Percentiles rank a stretch among this genome's conserved stretches.
phyloP scores from a whole-genome alignment of 2,797 vertebrate species.

The Hemitrygon akajei region DNA sequence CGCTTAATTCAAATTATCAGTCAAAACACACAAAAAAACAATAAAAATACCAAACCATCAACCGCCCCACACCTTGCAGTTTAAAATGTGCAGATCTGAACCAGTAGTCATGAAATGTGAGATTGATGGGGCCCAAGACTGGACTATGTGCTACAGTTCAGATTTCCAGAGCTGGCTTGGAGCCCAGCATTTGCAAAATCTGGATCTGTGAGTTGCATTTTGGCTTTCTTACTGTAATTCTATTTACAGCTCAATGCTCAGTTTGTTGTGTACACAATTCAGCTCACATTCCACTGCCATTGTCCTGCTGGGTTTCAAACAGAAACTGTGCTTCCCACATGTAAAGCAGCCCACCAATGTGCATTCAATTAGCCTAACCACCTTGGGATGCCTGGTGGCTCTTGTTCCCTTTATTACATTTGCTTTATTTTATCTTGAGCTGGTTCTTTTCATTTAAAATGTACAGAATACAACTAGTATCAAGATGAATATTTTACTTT shows the following conservation, averaged over 20 bases:
- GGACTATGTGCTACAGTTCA: not conserved
- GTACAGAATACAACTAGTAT: not conserved
- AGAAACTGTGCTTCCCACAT: conserved; percentile 19
- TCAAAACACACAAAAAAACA: not conserved
- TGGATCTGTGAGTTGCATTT: not conserved
- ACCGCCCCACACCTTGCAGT: not conserved
- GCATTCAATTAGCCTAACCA: not conserved
- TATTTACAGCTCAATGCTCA: conserved; percentile 14
- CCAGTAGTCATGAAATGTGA: not conserved
- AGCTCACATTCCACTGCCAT: conserved; percentile 22
- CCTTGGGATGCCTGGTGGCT: not conserved
- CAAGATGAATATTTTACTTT: not conserved
- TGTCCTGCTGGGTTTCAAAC: not conserved
- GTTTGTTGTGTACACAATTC: conserved; percentile 23
- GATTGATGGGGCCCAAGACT: not conserved
- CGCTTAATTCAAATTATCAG: not conserved
- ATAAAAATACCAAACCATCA: not conserved
- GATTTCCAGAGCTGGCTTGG: conserved; percentile 3
- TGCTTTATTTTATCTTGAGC: not conserved
- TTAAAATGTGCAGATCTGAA: not conserved
- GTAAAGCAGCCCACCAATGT: conserved; percentile 7
- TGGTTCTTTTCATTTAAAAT: not conserved
- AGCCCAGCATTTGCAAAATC: not conserved
- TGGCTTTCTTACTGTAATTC: conserved; percentile 12
- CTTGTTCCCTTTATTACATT: not conserved